A percentile compares a stretch with the other conserved stretches of the same genome.
Conservation (phyloP, 2,888 invertebrate genomes). For the Hydroisotoma schaefferi region DNA sequence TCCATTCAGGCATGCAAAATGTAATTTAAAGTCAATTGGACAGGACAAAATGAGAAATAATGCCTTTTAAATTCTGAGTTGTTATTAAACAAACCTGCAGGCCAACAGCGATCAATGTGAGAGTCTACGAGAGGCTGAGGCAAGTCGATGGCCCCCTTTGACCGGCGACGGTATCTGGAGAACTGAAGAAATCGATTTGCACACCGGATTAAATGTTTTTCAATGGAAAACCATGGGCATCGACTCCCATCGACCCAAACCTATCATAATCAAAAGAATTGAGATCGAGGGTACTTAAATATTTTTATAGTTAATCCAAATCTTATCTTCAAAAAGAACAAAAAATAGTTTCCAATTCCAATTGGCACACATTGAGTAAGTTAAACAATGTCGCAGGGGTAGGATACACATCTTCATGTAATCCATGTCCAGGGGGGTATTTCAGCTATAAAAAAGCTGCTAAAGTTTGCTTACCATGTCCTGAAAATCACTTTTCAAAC, state of each 20-base stretch:
- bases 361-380: too few species aligned
- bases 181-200: slow-evolving; percentile 52
- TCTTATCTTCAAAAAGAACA: slow-evolving; percentile 13
- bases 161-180: slow-evolving; percentile 56
- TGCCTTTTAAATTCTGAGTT: too few species aligned
- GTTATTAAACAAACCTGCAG: too few species aligned
- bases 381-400: slow-evolving; percentile 53
- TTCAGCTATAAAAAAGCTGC: slow-evolving; percentile 53
- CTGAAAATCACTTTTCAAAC: slow-evolving; percentile 53
- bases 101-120: slow-evolving; percentile 58
- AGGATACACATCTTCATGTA: slow-evolving; percentile 58
- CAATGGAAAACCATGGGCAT: slow-evolving; percentile 58
- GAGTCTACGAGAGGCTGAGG: slow-evolving; percentile 52
- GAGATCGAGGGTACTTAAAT: slow-evolving; percentile 51
- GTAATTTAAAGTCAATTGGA: too few species aligned
- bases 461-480: slow-evolving; percentile 54
- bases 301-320: not conserved
- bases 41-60: too few species aligned
- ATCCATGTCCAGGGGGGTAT: slow-evolving; percentile 52
- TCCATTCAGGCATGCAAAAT: too few species aligned
- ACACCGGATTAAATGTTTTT: slow-evolving; percentile 57
- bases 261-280: slow-evolving; percentile 54
- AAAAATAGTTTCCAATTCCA: not conserved
- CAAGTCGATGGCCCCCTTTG: slow-evolving; percentile 53
- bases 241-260: slow-evolving; percentile 50